These are phyloP conservation scores for Rhamnusium bicolor DNA, from an alignment of 2,888 invertebrate genomes.

Conservation along the genomic window DNA sequence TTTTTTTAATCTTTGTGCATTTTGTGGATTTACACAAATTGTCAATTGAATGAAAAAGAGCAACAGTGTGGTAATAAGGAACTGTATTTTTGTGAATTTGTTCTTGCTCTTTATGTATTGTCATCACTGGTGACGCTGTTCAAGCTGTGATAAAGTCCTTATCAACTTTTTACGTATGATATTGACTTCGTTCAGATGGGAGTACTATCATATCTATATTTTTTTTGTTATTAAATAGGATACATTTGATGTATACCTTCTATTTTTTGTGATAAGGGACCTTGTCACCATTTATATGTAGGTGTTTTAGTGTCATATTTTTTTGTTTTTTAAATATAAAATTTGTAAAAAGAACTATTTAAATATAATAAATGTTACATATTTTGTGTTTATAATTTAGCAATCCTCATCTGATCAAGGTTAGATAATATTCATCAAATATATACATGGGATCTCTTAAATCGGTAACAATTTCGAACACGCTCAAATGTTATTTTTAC, in stretches of 20 bases:
- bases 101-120: constrained; percentile 49
- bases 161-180: constrained; percentile 72
- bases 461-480: not conserved
- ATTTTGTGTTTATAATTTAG: constrained; percentile 16
- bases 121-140: constrained; percentile 65
- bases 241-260: constrained; percentile 48
- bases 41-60: constrained; percentile 26
- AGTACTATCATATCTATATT: constrained; percentile 72
- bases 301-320: constrained; percentile 49
- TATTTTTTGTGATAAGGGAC: constrained; percentile 69
- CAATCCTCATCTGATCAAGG: not conserved
- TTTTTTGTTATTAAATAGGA: constrained; percentile 52
- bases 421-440: not conserved
- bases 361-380: constrained; percentile 54
- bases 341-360: constrained; percentile 40
- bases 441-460: not conserved
- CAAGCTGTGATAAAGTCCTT: constrained; percentile 74
- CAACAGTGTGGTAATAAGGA: constrained; percentile 13
- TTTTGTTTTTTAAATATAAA: constrained; percentile 37
- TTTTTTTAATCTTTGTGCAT: constrained; percentile 24
- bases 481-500: too few relatives aligned
- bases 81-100: constrained; percentile 26
- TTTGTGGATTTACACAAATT: constrained; percentile 8
- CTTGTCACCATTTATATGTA: constrained; percentile 67
- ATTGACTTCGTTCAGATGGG: constrained; percentile 75